Evolutionary conservation across 2,888 invertebrate species (phyloP).

Genomic region (Notodonta ziczac): DNA sequence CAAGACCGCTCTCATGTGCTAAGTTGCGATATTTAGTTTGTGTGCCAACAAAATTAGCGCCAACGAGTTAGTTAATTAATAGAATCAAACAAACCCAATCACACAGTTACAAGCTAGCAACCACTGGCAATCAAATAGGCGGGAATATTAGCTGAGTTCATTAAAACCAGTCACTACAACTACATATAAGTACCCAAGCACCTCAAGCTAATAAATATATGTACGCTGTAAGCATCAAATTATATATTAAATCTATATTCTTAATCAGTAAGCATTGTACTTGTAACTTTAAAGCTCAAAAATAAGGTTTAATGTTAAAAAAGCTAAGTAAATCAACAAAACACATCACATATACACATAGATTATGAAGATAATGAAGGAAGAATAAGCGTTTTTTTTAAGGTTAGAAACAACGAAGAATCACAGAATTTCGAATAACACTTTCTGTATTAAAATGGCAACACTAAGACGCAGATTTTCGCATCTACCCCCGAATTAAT

Average conservation of each 20-base stretch:
- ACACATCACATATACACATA: slow-evolving; percentile 38
- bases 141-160: slow-evolving; percentile 21
- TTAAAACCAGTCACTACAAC: slow-evolving; percentile 57
- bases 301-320: slow-evolving; percentile 45
- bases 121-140: slow-evolving; percentile 9
- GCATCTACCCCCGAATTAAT: too few species aligned
- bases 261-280: slow-evolving; percentile 71
- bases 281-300: slow-evolving; percentile 79
- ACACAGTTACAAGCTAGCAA: background rate
- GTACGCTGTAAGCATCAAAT: slow-evolving; percentile 58
- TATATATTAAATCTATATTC: slow-evolving; percentile 65
- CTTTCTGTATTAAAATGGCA: too few species aligned
- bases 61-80: too few species aligned
- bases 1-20: too few species aligned
- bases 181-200: slow-evolving; percentile 77
- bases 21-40: too few species aligned
- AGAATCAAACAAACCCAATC: background rate
- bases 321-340: slow-evolving; percentile 44
- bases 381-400: slow-evolving; percentile 13
- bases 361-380: slow-evolving; percentile 39
- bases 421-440: too few species aligned
- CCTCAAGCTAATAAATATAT: slow-evolving; percentile 75
- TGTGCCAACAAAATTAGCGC: too few species aligned
- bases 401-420: too few species aligned
- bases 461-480: too few species aligned